Conservation (phyloP, 2,888 invertebrate genomes). For the Ligdia adustata region DNA sequence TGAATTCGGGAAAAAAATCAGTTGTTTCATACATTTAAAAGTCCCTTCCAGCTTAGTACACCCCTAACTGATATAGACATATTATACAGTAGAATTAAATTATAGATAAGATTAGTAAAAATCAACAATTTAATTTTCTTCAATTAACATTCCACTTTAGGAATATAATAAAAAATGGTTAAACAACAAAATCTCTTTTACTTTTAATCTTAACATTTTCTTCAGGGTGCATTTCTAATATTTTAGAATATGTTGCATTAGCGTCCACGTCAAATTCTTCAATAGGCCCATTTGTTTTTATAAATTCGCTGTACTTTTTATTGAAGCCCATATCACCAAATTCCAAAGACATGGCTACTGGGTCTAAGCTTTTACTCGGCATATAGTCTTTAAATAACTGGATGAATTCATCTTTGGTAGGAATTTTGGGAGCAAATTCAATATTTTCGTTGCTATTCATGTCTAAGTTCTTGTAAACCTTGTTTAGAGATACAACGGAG, state of each 20-base stretch:
- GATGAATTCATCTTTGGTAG: conserved; percentile 47
- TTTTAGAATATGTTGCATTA: conserved; percentile 35
- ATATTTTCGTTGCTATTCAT: conserved; percentile 54
- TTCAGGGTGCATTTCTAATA: conserved; percentile 56
- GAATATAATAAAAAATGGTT: no score
- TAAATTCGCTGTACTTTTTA: conserved; percentile 55
- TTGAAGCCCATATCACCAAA: conserved; percentile 69
- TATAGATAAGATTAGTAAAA: no score
- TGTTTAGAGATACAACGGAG: conserved; percentile 57
- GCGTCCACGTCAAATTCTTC: conserved; percentile 42
- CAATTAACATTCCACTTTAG: no score
- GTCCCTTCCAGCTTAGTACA: no score
- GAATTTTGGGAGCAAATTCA: conserved; percentile 44
- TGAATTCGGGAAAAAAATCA: no score
- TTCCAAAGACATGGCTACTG: conserved; percentile 52
- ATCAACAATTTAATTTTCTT: no score
- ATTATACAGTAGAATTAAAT: no score
- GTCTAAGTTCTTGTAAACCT: conserved; percentile 67
- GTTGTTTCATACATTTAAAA: no score
- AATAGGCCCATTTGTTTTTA: conserved; percentile 40
- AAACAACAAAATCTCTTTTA: no score
- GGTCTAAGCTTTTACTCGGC: conserved; percentile 26
- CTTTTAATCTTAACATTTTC: no score
- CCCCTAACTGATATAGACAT: no score
- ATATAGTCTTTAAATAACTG: conserved; percentile 48